Conservation (phyloP, 2,888 invertebrate species). For the Cosmia pyralina region DNA sequence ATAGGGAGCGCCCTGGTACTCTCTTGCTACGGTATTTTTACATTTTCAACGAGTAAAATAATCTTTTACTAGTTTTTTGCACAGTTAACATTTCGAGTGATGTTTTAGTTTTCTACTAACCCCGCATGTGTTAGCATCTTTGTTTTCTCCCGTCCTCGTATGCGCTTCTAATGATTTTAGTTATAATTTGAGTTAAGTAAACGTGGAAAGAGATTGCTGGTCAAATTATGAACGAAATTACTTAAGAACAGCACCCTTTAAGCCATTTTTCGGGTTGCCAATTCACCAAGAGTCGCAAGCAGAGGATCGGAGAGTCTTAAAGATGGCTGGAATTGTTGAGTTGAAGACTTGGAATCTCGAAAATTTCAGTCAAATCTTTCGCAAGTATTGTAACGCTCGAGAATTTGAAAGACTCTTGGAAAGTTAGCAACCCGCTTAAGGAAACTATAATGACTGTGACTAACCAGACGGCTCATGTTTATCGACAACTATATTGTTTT, state of each 20-base stretch:
- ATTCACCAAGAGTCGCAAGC: constrained; percentile 16
- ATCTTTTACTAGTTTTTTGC: constrained; percentile 43
- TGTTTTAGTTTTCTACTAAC: constrained; percentile 49
- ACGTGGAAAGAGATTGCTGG: constrained; percentile 37
- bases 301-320: neutral
- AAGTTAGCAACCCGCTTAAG: constrained; percentile 26
- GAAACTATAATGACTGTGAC: neutral
- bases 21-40: constrained; percentile 34
- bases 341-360: too few species aligned
- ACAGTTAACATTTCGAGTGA: constrained; percentile 39
- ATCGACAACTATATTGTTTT: neutral
- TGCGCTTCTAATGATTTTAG: constrained; percentile 63
- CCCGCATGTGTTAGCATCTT: constrained; percentile 68
- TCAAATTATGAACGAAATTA: constrained; percentile 11
- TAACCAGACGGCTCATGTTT: constrained; percentile 4
- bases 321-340: neutral
- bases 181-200: constrained; percentile 46
- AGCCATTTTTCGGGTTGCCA: constrained; percentile 33
- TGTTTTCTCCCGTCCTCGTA: constrained; percentile 74
- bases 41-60: constrained; percentile 13
- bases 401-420: constrained; percentile 18
- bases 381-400: neutral
- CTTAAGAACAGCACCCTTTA: constrained; percentile 38
- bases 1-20: constrained; percentile 18
- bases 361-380: neutral